Percentiles rank a stretch among this genome's conserved stretches.
phyloP scores from a whole-genome alignment of 2,113 vertebrate genomes.

The Eudyptes chrysolophus region DNA sequence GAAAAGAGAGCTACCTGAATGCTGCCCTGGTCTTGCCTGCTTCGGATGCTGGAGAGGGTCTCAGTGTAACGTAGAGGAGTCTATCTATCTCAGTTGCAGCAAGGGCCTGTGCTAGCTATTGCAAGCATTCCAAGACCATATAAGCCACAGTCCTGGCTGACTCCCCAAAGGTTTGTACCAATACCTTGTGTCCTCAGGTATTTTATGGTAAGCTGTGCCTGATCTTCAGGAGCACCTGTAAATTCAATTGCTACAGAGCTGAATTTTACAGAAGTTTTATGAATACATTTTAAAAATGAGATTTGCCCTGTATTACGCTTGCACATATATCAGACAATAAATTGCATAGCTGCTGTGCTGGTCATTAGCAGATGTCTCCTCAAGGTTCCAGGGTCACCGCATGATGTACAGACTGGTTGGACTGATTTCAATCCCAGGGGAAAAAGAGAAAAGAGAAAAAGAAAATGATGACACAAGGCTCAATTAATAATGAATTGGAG shows the following conservation, averaged over 20 bases:
- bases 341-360: background rate
- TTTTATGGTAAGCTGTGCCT: background rate
- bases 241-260: background rate
- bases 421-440: background rate
- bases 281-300: background rate
- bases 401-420: background rate
- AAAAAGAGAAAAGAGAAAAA: background rate
- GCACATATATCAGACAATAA: background rate
- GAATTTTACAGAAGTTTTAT: background rate
- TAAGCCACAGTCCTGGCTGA: background rate
- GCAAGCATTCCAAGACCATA: background rate
- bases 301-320: background rate
- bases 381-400: background rate
- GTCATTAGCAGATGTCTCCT: background rate
- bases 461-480: background rate
- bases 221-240: background rate
- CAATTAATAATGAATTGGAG: background rate
- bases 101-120: background rate
- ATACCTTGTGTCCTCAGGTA: background rate
- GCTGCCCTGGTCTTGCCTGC: background rate
- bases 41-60: fast-evolving
- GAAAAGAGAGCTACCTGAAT: background rate
- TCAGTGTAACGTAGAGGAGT: background rate
- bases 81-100: background rate
- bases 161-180: fast-evolving